Evolutionary conservation across 2,888 invertebrate species (phyloP).

Genomic region (Galeopsomyia nigrocyanea): DNA sequence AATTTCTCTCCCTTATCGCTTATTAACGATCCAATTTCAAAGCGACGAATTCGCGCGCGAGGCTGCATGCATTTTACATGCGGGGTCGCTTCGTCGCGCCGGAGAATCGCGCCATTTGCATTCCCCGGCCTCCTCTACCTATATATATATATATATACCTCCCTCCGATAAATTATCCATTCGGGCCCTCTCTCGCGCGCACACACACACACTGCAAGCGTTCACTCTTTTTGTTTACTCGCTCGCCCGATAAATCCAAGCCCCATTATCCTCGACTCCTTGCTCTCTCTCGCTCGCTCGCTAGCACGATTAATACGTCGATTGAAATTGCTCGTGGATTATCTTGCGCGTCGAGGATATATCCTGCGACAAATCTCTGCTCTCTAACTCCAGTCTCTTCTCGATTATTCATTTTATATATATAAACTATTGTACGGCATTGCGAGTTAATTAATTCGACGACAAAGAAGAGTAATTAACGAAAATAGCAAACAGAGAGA

Average conservation of each 20-base stretch:
- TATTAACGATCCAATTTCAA: slow-evolving; percentile 48
- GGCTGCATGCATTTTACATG: slow-evolving; percentile 32
- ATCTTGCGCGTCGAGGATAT: neutral
- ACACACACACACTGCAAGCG: slow-evolving; percentile 4
- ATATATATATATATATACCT: too few species aligned
- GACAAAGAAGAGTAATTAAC: too few species aligned
- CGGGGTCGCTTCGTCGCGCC: neutral
- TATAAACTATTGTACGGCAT: too few species aligned
- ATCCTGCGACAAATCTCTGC: neutral
- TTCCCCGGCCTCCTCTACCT: slow-evolving; percentile 19
- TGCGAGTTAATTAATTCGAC: too few species aligned
- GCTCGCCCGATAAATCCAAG: slow-evolving; percentile 27
- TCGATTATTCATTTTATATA: too few species aligned
- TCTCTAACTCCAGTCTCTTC: too few species aligned
- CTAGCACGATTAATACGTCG: slow-evolving; percentile 5
- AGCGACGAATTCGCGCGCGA: slow-evolving; percentile 18
- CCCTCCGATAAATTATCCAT: slow-evolving; percentile 40
- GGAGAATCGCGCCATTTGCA: slow-evolving; percentile 34
- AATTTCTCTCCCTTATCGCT: slow-evolving; percentile 23
- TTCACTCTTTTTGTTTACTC: slow-evolving; percentile 25
- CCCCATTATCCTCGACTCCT: slow-evolving; percentile 7
- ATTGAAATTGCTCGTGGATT: neutral
- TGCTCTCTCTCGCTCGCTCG: neutral
- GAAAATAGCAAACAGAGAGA: too few species aligned
- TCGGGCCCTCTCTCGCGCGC: slow-evolving; percentile 5